Base-by-base conservation (phyloP, 30 jellyfish, hydroid and myxozoan genomes). In the Pseudorhiza aurosa region DNA sequence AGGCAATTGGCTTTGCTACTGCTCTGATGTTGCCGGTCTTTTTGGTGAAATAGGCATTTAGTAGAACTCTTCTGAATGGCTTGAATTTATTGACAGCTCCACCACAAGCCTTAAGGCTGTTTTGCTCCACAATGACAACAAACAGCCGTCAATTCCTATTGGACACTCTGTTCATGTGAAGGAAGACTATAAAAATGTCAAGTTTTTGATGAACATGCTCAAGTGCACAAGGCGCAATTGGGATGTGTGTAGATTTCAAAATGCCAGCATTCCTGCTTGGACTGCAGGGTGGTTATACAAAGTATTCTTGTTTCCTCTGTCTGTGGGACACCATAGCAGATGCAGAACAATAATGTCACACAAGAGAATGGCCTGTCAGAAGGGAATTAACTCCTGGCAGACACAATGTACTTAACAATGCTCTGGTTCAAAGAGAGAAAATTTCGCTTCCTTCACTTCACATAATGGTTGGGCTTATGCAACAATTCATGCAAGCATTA, bases 271-370 rank as follows among this genome's bases (percentile, higher is more conserved):
- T 60, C 75, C 43, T 40, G 43, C 0, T 31, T 28, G 74, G 74
- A 68, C 37, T 47, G 43, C 60, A 68, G 82, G 74, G 82, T 26
- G 32, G 82, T 47, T 68, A 68, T 53, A 33, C 82, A 68, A 68
- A 68, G 15, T 68, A 68, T 53, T 53, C 64, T 37, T 68, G 74
- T 53, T 68, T 68, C 36, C 43, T 68, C 60, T 68, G 82, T 1
- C 74, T 68, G 64, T 68, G 82, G 74, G 82, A 68, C 64, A 33
- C 72, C 64, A 68, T 27, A 53, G 64, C 75, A 68, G 82, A 36
- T 68, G 37, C 67, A 35, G 43, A 40, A 40, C 65, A 68, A 72
- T 25, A 68, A 72, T 25, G 39, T 68, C n/a, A 42, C 44, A 28
- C 39, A 36, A 68, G 64, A 68, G 82, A 68, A 47, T 68, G 65